phyloP scores from a whole-genome alignment of 1,140 invertebrate genomes.

The Aphaenogaster floridana region DNA sequence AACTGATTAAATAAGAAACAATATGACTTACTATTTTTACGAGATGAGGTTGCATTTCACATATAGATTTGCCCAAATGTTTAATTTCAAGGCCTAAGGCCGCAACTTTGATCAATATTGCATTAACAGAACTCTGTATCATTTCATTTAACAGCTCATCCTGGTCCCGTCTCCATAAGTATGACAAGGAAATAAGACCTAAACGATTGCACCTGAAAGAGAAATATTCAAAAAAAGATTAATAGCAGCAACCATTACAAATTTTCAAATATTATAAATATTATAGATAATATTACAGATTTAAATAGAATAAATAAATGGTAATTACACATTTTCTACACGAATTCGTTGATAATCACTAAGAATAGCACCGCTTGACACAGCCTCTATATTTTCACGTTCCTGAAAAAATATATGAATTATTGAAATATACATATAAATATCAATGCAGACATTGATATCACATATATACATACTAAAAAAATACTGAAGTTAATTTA shows the following conservation, averaged over 20 bases:
- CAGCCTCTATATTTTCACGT: slow-evolving; percentile 94
- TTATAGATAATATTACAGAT: not conserved
- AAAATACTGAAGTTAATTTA: slow-evolving; percentile 82
- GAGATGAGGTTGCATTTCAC: slow-evolving; percentile 95
- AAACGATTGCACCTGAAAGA: slow-evolving; percentile 94
- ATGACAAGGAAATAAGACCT: slow-evolving; percentile 95
- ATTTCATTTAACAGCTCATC: slow-evolving; percentile 98
- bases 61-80: slow-evolving; percentile 95
- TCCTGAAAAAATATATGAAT: slow-evolving; percentile 88
- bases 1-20: slow-evolving; percentile 69
- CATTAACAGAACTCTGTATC: slow-evolving; percentile 96
- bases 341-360: slow-evolving; percentile 99
- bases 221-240: slow-evolving; percentile 50
- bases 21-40: slow-evolving; percentile 91
- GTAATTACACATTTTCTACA: slow-evolving; percentile 98
- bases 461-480: slow-evolving; percentile 1
- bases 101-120: slow-evolving; percentile 98
- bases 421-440: slow-evolving; percentile 32
- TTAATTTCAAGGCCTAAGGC: slow-evolving; percentile 95
- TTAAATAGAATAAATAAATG: slow-evolving; percentile 58
- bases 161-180: slow-evolving; percentile 98
- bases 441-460: not conserved
- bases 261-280: too few relatives aligned
- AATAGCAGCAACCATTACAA: not conserved
- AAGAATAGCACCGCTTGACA: slow-evolving; percentile 98